Evolutionary conservation across 2,113 vertebrate species (phyloP).

Genomic region (Eclectus roratus): DNA sequence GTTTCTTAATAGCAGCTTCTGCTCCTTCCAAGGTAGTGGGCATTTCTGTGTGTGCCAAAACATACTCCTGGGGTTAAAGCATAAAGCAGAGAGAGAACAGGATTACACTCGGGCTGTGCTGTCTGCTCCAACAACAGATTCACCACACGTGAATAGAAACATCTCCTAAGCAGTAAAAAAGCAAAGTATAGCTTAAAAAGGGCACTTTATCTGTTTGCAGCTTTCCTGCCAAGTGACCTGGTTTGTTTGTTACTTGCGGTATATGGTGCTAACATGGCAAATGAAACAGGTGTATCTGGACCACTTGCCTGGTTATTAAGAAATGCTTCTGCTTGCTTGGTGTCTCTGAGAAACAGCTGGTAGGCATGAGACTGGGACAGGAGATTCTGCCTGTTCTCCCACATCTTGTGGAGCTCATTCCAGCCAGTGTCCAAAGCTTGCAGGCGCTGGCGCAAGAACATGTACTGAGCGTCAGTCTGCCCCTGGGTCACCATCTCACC

Average conservation of each 20-base stretch:
- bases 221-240: background rate
- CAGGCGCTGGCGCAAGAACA: slow-evolving; percentile 96
- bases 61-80: slow-evolving; percentile 84
- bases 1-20: slow-evolving; percentile 96
- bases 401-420: slow-evolving; percentile 99
- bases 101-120: background rate
- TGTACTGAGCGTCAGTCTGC: slow-evolving; percentile 96
- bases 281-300: background rate
- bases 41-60: slow-evolving; percentile 97
- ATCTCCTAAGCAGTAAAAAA: background rate
- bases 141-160: background rate
- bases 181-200: background rate
- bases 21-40: slow-evolving; percentile 93
- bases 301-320: slow-evolving; percentile 97
- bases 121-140: background rate
- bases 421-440: slow-evolving; percentile 97
- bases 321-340: slow-evolving; percentile 97
- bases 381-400: slow-evolving; percentile 98
- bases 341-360: slow-evolving; percentile 96
- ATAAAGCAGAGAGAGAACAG: background rate
- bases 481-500: slow-evolving; percentile 98
- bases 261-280: background rate
- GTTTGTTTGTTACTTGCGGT: background rate
- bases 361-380: slow-evolving; percentile 96
- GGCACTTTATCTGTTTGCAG: background rate